These are phyloP conservation scores for Drosophila pruinosa DNA, from an alignment of 1,140 invertebrate species.

Conservation along the genomic window DNA sequence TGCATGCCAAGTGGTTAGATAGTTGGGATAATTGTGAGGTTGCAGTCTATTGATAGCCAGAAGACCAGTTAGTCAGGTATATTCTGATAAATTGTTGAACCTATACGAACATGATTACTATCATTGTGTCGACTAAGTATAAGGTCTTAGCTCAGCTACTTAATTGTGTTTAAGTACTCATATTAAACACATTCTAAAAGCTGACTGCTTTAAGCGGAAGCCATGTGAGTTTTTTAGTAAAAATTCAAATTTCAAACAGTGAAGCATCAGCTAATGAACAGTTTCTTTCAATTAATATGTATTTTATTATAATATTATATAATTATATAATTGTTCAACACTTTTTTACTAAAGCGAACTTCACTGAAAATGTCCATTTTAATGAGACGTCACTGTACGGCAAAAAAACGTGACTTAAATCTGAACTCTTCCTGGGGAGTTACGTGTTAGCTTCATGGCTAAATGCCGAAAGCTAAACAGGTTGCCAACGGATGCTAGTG, in stretches of 20 bases:
- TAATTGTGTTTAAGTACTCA: background rate
- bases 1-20: conserved; percentile 13
- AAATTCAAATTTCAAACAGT: background rate
- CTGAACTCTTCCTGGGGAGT: background rate
- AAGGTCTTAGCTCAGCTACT: background rate
- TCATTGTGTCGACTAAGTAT: background rate
- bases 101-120: background rate
- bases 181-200: background rate
- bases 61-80: background rate
- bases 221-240: background rate
- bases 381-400: background rate
- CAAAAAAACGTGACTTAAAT: conserved; percentile 6
- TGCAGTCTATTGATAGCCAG: background rate
- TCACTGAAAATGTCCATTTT: background rate
- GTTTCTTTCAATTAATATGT: background rate
- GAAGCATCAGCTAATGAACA: background rate
- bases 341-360: too few relatives aligned
- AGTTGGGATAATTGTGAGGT: background rate
- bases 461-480: too few relatives aligned
- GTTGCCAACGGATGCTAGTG: background rate
- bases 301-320: too few relatives aligned
- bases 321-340: too few relatives aligned
- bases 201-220: background rate
- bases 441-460: background rate
- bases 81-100: background rate